Evolutionary conservation across 2,113 vertebrate species (phyloP).

Genomic region (Nicator chloris): DNA sequence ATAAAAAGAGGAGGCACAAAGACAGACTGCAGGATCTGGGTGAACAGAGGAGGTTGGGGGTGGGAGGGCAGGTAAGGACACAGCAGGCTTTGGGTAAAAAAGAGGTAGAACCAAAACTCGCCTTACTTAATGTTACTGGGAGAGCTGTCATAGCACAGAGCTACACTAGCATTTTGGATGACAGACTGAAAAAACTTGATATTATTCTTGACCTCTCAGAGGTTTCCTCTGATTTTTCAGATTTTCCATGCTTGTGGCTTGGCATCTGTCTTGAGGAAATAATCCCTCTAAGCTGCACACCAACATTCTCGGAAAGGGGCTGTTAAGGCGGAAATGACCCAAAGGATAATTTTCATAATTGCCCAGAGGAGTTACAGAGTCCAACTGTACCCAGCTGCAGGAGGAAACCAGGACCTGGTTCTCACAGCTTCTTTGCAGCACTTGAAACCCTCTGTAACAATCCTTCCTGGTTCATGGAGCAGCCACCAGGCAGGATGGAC

Average conservation of each 20-base stretch:
- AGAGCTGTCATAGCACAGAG: not conserved
- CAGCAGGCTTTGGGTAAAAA: not conserved
- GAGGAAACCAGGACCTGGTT: not conserved
- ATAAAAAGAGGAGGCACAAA: not conserved
- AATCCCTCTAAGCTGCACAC: not conserved
- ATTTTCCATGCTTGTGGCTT: not conserved
- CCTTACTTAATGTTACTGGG: not conserved
- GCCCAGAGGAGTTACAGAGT: not conserved
- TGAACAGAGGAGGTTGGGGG: not conserved
- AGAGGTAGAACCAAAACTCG: not conserved
- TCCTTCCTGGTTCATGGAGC: not conserved
- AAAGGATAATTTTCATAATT: not conserved
- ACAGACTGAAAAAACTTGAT: not conserved
- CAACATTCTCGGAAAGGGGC: not conserved
- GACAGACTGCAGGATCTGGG: not conserved
- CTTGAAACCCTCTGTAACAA: not conserved
- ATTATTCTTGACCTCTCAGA: not conserved
- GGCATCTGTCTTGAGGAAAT: not conserved
- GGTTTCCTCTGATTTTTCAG: not conserved
- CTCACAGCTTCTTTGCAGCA: not conserved
- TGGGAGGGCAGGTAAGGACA: not conserved
- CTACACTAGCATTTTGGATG: not conserved
- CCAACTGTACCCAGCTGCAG: not conserved
- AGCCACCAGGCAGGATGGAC: fast-evolving
- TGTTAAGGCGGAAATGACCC: not conserved